A percentile compares a stretch with the other conserved stretches of the same genome.
Evolutionary conservation across 2,797 vertebrate genomes (phyloP).

Genomic region (Scolopax rusticola): DNA sequence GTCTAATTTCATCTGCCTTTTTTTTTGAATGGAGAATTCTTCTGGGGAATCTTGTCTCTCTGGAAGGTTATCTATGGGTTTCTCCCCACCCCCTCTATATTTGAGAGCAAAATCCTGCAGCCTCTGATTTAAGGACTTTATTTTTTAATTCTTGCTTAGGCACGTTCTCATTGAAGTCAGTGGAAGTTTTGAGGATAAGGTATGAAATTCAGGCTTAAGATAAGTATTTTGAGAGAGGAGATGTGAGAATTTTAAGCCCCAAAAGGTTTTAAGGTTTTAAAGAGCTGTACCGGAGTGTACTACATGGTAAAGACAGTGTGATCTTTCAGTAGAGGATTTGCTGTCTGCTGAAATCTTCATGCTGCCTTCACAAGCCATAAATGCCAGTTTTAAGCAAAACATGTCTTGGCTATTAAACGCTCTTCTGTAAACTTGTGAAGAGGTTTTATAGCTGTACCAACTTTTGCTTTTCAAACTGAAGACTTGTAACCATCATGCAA

Average conservation of each 20-base stretch:
- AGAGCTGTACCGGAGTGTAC: not conserved
- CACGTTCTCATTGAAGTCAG: not conserved
- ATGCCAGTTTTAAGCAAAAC: slow-evolving; percentile 42
- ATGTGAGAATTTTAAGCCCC: not conserved
- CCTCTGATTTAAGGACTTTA: not conserved
- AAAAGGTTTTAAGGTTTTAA: not conserved
- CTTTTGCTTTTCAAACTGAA: slow-evolving; percentile 26
- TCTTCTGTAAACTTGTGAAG: slow-evolving; percentile 11
- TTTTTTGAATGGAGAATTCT: not conserved
- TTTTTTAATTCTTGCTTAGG: not conserved
- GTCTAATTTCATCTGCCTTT: slow-evolving; percentile 13
- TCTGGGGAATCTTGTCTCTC: not conserved
- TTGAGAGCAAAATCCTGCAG: not conserved
- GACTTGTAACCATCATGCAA: not conserved
- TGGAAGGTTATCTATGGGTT: not conserved
- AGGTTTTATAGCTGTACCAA: not conserved
- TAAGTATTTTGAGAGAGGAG: not conserved
- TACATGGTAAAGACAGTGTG: not conserved
- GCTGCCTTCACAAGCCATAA: slow-evolving; percentile 22
- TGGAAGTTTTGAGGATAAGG: not conserved
- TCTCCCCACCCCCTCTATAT: not conserved
- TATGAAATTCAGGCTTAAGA: not conserved
- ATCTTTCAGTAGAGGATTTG: not conserved
- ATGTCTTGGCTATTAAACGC: slow-evolving; percentile 28
- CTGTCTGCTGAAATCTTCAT: not conserved